phyloP scores from a whole-genome alignment of 2,113 vertebrate species.

The Oreochromis tanganicae region DNA sequence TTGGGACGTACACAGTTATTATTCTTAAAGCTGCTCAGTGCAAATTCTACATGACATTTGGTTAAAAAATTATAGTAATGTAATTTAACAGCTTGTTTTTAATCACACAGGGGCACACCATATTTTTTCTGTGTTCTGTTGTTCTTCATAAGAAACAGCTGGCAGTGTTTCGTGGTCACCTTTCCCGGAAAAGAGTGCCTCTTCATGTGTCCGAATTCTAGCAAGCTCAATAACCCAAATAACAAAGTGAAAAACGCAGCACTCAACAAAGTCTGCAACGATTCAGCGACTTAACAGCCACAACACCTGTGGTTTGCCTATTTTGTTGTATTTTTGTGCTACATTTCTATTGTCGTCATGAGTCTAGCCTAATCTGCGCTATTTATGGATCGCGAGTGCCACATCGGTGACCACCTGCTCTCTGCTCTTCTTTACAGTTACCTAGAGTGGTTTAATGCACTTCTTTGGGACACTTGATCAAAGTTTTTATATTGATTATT shows the following conservation, averaged over 20 bases:
- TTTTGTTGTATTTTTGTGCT: slow-evolving; percentile 20
- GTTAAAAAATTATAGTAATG: neutral
- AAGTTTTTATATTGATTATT: neutral
- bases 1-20: neutral
- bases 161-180: slow-evolving; percentile 34
- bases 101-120: neutral
- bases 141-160: slow-evolving; percentile 29
- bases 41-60: neutral
- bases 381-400: neutral
- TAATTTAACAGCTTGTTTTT: neutral
- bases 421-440: neutral
- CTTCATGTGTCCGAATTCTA: slow-evolving; percentile 32
- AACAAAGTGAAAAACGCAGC: slow-evolving; percentile 32
- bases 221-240: slow-evolving; percentile 29
- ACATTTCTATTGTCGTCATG: slow-evolving; percentile 6
- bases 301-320: slow-evolving; percentile 32
- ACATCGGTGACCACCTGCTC: neutral
- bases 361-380: neutral
- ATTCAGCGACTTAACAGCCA: slow-evolving; percentile 13
- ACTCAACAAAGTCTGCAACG: slow-evolving; percentile 15
- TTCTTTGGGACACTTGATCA: neutral
- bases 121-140: neutral
- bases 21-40: neutral
- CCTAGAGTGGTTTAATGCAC: neutral
- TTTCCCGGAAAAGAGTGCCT: slow-evolving; percentile 18